Conservation (phyloP, 2,113 vertebrate species). For the Oxyruncus cristatus region DNA sequence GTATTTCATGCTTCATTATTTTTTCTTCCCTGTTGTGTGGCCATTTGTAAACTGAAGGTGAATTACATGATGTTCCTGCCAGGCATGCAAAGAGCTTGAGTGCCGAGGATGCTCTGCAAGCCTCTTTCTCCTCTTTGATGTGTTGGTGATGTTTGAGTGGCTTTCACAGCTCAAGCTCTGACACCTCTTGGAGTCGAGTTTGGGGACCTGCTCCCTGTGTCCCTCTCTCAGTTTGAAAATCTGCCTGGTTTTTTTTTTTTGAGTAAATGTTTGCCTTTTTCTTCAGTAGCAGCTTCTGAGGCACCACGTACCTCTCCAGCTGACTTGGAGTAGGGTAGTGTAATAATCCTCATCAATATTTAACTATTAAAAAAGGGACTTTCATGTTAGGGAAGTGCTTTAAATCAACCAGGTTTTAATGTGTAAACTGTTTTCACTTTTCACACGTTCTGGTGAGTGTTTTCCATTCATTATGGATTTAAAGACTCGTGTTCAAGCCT, state of each 20-base stretch:
- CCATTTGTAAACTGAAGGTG: conserved; percentile 17
- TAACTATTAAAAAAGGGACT: background rate
- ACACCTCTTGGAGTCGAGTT: background rate
- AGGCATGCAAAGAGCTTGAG: background rate
- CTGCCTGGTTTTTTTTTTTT: background rate
- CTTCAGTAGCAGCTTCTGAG: background rate
- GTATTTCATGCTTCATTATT: conserved; percentile 47
- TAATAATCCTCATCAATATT: background rate
- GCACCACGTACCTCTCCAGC: background rate
- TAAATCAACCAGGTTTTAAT: background rate
- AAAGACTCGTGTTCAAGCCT: background rate
- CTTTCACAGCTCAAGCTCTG: background rate
- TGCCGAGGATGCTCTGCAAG: background rate
- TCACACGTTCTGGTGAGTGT: background rate
- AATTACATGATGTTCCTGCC: background rate
- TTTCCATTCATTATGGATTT: background rate
- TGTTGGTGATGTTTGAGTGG: fast-evolving
- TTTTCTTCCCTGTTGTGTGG: background rate
- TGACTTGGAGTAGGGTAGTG: background rate
- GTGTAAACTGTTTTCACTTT: background rate
- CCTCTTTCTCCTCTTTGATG: background rate
- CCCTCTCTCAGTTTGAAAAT: background rate
- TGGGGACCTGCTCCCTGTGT: background rate
- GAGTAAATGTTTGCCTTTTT: background rate
- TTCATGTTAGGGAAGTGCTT: background rate